A percentile compares a stretch with the other conserved stretches of the same genome.
These are phyloP conservation scores for Pelodytes ibericus DNA, from an alignment of 2,797 vertebrate species.

Conservation along the genomic window DNA sequence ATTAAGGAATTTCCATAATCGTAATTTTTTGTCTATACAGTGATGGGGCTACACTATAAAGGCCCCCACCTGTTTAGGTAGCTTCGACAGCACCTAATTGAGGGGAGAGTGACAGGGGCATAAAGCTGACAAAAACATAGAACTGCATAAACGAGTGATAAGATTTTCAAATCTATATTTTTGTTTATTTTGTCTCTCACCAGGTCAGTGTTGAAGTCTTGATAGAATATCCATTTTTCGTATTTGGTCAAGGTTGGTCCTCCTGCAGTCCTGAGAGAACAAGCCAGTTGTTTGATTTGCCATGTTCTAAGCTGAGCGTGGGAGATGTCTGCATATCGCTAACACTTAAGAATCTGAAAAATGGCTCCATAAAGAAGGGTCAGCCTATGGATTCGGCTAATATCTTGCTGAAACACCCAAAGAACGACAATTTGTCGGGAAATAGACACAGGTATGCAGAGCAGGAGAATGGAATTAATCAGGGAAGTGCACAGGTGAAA, in stretches of 20 bases:
- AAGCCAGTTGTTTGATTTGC: slow-evolving; percentile 94
- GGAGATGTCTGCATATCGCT: slow-evolving; percentile 99
- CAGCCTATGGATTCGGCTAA: slow-evolving; percentile 81
- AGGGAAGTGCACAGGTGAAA: slow-evolving; percentile 75
- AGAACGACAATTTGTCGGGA: slow-evolving; percentile 75
- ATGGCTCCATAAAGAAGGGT: slow-evolving; percentile 93
- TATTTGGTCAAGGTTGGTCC: slow-evolving; percentile 99
- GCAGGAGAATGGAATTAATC: slow-evolving; percentile 90
- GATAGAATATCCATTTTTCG: slow-evolving; percentile 98
- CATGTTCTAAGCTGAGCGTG: slow-evolving; percentile 95
- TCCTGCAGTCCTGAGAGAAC: slow-evolving; percentile 97
- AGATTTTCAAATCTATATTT: not conserved
- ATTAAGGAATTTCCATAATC: too few relatives aligned
- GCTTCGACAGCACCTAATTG: too few relatives aligned
- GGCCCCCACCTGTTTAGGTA: too few relatives aligned
- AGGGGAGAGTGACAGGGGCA: too few relatives aligned
- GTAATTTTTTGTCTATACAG: too few relatives aligned
- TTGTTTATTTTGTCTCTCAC: not conserved
- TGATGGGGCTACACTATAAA: too few relatives aligned
- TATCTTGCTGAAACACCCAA: slow-evolving; percentile 84
- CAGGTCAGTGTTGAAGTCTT: slow-evolving; percentile 97
- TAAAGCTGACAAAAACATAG: too few relatives aligned
- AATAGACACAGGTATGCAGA: slow-evolving; percentile 81
- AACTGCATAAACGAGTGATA: too few relatives aligned
- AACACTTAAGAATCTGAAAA: slow-evolving; percentile 95